Conservation (phyloP, 2,888 invertebrate genomes). For the Acanthococcus lagerstroemiae region DNA sequence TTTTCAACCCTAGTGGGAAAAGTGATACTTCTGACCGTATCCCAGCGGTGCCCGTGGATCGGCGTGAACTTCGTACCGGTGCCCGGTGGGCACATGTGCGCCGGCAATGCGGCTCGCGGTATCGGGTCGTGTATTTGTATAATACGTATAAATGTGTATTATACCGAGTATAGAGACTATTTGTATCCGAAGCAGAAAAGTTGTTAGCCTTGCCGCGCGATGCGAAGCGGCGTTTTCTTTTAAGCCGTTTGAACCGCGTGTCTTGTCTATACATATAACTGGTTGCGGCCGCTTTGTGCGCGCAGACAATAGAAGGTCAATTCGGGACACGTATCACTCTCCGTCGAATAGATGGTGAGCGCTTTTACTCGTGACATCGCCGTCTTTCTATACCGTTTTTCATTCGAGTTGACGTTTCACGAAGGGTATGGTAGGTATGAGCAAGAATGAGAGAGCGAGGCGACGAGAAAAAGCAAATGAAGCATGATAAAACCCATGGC, state of each 20-base stretch:
- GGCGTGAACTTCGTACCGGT: no score
- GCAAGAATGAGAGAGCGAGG: not conserved
- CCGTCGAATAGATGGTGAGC: slow-evolving; percentile 10
- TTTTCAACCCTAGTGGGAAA: no score
- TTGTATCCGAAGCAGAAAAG: slow-evolving; percentile 14
- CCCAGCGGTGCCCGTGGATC: no score
- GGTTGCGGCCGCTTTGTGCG: slow-evolving; percentile 25
- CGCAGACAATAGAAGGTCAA: slow-evolving; percentile 27
- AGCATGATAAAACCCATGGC: no score
- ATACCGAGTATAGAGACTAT: not conserved
- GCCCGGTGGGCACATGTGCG: no score
- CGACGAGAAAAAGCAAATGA: not conserved
- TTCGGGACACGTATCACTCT: slow-evolving; percentile 29
- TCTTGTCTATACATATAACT: slow-evolving; percentile 26
- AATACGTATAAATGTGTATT: not conserved
- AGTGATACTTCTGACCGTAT: no score
- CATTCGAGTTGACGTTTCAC: slow-evolving; percentile 16
- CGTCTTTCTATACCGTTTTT: slow-evolving; percentile 11
- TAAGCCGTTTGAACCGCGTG: slow-evolving; percentile 18
- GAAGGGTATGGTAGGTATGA: slow-evolving; percentile 1
- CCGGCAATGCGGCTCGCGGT: no score
- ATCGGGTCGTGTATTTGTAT: no score
- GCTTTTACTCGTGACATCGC: slow-evolving; percentile 20
- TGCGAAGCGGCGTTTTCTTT: slow-evolving; percentile 23
- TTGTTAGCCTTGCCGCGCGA: slow-evolving; percentile 28